Base-by-base conservation (phyloP, 2,888 invertebrate genomes). In the Melipona bicolor region DNA sequence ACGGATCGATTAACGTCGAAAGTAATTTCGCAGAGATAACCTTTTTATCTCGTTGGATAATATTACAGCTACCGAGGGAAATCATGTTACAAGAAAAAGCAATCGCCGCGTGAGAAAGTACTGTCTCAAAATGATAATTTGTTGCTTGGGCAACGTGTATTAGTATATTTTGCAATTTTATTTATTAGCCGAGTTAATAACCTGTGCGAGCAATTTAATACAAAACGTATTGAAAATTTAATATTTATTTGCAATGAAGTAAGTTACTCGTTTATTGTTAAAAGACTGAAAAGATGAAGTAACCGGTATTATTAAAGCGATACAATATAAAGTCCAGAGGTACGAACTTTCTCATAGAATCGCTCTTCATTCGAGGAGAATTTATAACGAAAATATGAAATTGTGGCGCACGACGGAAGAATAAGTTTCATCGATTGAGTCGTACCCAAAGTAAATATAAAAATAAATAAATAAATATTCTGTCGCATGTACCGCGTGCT, bases 1-100 rank as follows among this genome's bases (percentile, higher is more conserved):
- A 27, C 21, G 11, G 21, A 62, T 67, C 65, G 36, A 54, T 49
- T 72, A 77, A 32, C n/a, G 50, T 71, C 17, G 19, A 11, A 61
- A 62, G 27, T 61, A 52, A 32, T 49, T 56, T n/a, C 9, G 17
- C 13, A 65, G 32, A 70, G 64, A 11, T 11, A 11, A 64, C 5
- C 13, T 17, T 43, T 50, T 65, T 64, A 32, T 77, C 36, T 64
- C 17, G 15, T 2, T 13, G 24, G n/a, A 62, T 43, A 54, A 24
- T 62, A 32, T 64, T 17, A 4, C 32, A 32, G 32, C 4, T 32
- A 21, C 27, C 27, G 2, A 43, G 19, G 36, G 36, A 50, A 70
- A 62, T 65, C 24, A 19, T 36, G 19, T 75, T 43, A 61, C 19
- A 79, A 27, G 43, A 15, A 19, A n/a, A 21, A 15, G 21, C 56